Evolutionary conservation across 1,140 invertebrate species (phyloP).

Genomic region (Colletes latitarsis): DNA sequence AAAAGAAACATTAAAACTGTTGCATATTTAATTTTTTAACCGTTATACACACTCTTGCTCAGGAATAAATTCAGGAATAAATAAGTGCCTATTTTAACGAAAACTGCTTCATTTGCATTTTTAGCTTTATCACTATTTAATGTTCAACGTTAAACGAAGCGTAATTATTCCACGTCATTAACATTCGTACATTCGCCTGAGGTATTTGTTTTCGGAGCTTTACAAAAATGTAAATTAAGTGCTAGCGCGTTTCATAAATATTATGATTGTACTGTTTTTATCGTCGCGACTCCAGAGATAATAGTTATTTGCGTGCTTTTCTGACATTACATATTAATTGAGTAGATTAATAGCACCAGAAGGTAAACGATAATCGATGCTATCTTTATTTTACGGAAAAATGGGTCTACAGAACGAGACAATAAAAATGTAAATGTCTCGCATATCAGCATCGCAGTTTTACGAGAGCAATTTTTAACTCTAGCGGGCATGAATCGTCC

Average conservation of each 20-base stretch:
- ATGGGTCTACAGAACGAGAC: background rate
- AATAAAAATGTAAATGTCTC: slow-evolving; percentile 22
- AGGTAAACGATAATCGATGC: background rate
- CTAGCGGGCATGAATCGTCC: background rate
- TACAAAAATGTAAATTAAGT: slow-evolving; percentile 5
- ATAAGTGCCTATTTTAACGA: background rate
- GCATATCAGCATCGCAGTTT: background rate
- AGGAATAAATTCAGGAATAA: background rate
- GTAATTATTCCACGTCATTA: slow-evolving; percentile 2
- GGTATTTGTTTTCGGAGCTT: background rate
- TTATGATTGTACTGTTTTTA: slow-evolving; percentile 9
- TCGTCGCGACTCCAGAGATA: too few species aligned
- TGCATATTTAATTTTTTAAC: background rate
- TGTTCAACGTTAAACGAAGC: background rate
- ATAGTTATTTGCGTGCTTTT: background rate
- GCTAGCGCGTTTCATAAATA: background rate
- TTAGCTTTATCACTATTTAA: background rate
- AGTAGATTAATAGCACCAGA: background rate
- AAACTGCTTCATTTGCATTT: slow-evolving; percentile 29
- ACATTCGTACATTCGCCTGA: background rate
- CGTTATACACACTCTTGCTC: background rate
- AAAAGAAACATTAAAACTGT: background rate
- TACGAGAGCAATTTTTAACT: slow-evolving; percentile 20
- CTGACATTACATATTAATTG: background rate
- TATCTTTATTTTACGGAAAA: background rate